These are phyloP conservation scores for Drosophila birchii DNA, from an alignment of 2,888 invertebrate species.

Conservation along the genomic window DNA sequence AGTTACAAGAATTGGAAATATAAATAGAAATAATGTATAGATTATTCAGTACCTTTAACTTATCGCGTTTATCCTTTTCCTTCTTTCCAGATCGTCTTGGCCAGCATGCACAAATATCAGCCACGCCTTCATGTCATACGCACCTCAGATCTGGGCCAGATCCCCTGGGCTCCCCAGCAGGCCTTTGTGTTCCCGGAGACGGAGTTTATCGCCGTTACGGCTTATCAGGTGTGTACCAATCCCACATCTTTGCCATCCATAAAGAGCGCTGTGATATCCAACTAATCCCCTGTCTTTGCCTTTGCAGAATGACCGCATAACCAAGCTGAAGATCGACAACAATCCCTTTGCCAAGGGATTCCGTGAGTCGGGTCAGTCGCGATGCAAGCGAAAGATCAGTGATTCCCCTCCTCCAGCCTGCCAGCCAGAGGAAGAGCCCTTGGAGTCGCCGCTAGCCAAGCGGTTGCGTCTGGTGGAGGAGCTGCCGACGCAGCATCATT, in stretches of 20 bases:
- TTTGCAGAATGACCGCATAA: slow-evolving; percentile 91
- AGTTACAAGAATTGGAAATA: not conserved
- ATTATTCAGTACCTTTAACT: not conserved
- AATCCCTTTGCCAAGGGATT: slow-evolving; percentile 97
- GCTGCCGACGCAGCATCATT: slow-evolving; percentile 33
- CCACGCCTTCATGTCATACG: slow-evolving; percentile 94
- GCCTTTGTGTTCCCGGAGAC: slow-evolving; percentile 91
- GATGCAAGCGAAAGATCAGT: slow-evolving; percentile 88
- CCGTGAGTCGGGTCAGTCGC: slow-evolving; percentile 92
- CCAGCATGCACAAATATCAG: slow-evolving; percentile 98
- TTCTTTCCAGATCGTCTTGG: slow-evolving; percentile 90
- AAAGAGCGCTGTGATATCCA: slow-evolving; percentile 33
- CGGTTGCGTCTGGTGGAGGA: slow-evolving; percentile 70
- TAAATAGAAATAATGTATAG: not conserved
- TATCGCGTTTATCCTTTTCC: not conserved
- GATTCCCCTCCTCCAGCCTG: slow-evolving; percentile 75
- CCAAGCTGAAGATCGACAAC: slow-evolving; percentile 94
- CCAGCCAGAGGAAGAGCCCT: slow-evolving; percentile 15
- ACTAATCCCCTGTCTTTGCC: slow-evolving; percentile 52
- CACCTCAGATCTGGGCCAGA: slow-evolving; percentile 88
- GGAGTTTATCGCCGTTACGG: slow-evolving; percentile 97
- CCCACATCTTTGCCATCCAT: slow-evolving; percentile 1
- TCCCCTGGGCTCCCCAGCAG: slow-evolving; percentile 89
- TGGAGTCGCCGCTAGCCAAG: slow-evolving; percentile 66
- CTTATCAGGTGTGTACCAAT: slow-evolving; percentile 91